Evolutionary conservation across 2,797 vertebrate species (phyloP).

Genomic region (Nothura maculosa): DNA sequence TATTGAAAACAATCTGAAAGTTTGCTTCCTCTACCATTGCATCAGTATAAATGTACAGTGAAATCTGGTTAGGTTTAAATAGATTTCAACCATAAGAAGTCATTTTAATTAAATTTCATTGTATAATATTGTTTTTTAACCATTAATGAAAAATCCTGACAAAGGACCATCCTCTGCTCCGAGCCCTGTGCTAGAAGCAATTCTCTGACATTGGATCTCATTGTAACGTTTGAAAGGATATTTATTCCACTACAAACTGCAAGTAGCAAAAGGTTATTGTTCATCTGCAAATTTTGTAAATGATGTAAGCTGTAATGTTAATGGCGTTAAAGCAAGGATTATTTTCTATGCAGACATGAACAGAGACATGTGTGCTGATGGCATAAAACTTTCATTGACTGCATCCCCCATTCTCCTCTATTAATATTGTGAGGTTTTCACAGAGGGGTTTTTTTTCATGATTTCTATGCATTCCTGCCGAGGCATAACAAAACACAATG

Average conservation of each 20-base stretch:
- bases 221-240: background rate
- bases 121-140: background rate
- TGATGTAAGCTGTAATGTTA: background rate
- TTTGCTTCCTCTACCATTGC: background rate
- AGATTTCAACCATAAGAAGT: background rate
- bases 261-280: background rate
- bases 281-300: background rate
- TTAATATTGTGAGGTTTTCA: background rate
- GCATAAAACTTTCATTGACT: background rate
- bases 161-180: background rate
- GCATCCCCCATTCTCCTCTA: background rate
- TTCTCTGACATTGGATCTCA: background rate
- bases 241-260: background rate
- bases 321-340: background rate
- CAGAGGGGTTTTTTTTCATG: background rate
- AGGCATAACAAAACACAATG: background rate
- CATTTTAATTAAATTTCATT: background rate
- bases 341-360: background rate
- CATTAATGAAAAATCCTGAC: background rate
- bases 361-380: accelerated
- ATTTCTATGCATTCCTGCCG: background rate
- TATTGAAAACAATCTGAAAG: constrained; percentile 11
- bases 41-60: background rate
- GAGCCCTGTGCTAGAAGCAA: background rate
- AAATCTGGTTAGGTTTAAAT: background rate